Base-by-base conservation (phyloP, 2,797 vertebrate species). In the Onychomys leucogaster region DNA sequence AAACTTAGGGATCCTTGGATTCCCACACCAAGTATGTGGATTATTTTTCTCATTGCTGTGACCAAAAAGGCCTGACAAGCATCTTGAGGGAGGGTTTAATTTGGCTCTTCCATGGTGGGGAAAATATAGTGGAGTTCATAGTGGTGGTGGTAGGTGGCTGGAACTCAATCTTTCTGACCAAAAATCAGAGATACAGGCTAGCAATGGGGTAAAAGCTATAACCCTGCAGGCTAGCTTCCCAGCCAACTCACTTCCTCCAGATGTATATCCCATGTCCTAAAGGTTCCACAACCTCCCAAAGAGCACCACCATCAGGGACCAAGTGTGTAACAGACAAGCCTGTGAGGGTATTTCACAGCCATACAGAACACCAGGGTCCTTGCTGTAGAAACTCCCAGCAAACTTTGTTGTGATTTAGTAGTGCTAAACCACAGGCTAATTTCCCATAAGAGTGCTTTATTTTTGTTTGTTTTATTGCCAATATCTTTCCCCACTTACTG, bases 401-500 rank as follows among this genome's bases (percentile, higher is more conserved):
- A 92, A 92, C 61, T 80, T 27, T 52, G 14, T 3, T 82, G 12
- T 77, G 77, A 65, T 71, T 43, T 43, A 46, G 52, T 57, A 65
- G 63, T 86, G 43, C 29, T 85, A 82, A n/a, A 41, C 41, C 41
- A 82, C 84, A 63, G 49, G 49, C 67, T 89, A 91, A 46, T 93
- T 86, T 94, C 83, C 65, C 67, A 37, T 37, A 82, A 23, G 4
- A 71, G 41, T 46, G 23, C 75, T 96, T 88, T 65, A 17, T 82
- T 94, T 71, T 95, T 23, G 41, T 84, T 88, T 67, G 61, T 87
- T 85, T 71, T 81, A 16, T 83, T 82, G 43, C 43, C 32, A 71
- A 11, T 65, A 32, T 23, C 61, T 91, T 89, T 89, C 59, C 55
- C 84, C 82, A 75, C 65, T 59, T 63, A 34, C 25, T 75, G 8